Evolutionary conservation across 2,113 vertebrate genomes (phyloP).

Genomic region (Anhinga rufa): DNA sequence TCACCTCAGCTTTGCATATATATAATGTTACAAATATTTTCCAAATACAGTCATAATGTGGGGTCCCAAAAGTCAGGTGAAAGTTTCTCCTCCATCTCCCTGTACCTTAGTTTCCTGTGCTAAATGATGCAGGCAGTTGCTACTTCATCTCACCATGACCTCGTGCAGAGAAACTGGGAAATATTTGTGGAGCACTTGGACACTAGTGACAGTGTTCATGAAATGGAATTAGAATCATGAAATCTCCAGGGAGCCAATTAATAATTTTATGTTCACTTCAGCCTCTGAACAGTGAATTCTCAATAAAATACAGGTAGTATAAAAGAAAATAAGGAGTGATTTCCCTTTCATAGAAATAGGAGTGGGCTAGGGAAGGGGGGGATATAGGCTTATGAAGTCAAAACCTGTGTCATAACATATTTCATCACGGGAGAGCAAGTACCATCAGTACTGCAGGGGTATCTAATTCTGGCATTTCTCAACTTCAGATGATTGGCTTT

Average conservation of each 20-base stretch:
- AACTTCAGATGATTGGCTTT: conserved; percentile 11
- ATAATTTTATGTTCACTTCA: neutral
- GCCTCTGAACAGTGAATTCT: neutral
- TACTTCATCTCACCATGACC: neutral
- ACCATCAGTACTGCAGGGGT: conserved; percentile 27
- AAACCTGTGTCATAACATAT: conserved; percentile 30
- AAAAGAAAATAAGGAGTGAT: neutral
- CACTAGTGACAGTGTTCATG: fast-evolving
- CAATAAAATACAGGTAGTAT: neutral
- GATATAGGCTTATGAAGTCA: neutral
- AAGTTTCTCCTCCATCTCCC: neutral
- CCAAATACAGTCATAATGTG: neutral
- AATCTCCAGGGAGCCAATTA: neutral
- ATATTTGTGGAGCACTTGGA: neutral
- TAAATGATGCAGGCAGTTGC: neutral
- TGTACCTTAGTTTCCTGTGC: neutral
- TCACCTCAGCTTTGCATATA: neutral
- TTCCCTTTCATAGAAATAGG: neutral
- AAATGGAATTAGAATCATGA: neutral
- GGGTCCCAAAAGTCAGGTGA: neutral
- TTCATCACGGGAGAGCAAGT: neutral
- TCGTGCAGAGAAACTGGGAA: neutral
- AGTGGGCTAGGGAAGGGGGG: neutral
- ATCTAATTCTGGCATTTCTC: conserved; percentile 31
- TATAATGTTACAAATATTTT: neutral